phyloP scores from a whole-genome alignment of 2,797 vertebrate species.

The Pipistrellus pipistrellus region DNA sequence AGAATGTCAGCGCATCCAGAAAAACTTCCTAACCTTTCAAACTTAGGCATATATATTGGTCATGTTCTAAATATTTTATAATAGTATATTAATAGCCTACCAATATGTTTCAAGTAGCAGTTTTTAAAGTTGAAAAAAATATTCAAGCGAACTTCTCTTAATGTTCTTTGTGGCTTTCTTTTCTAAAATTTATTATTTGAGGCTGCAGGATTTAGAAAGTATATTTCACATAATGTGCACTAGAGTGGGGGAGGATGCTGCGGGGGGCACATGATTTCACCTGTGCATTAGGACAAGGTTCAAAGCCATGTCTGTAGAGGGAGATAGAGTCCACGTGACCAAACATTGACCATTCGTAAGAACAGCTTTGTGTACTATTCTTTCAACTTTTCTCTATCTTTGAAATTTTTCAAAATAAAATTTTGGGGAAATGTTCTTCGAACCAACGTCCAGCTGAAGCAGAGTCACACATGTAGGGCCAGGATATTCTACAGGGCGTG shows the following conservation, averaged over 20 bases:
- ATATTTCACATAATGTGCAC: background rate
- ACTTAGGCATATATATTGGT: background rate
- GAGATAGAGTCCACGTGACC: background rate
- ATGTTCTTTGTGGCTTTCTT: constrained; percentile 49
- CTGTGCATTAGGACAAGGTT: background rate
- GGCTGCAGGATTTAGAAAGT: constrained; percentile 29
- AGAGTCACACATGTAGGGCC: background rate
- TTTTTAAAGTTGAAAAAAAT: constrained; percentile 38
- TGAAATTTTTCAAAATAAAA: constrained; percentile 32
- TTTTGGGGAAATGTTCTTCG: no score
- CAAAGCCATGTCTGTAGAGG: background rate
- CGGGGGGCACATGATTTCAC: background rate
- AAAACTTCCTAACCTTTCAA: constrained; percentile 64
- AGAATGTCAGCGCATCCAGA: constrained; percentile 50
- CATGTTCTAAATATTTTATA: constrained; percentile 3
- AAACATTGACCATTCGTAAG: background rate
- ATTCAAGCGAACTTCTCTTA: background rate
- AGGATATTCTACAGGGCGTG: background rate
- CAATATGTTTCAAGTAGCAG: constrained; percentile 4
- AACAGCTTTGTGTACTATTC: background rate
- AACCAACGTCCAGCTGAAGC: background rate
- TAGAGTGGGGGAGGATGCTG: fast-evolving
- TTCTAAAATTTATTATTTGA: constrained; percentile 35
- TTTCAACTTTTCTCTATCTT: background rate
- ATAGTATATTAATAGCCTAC: background rate